Evolutionary conservation across 92 coral and sea anemone species (phyloP).

Genomic region (Anthopleura xanthogrammica): DNA sequence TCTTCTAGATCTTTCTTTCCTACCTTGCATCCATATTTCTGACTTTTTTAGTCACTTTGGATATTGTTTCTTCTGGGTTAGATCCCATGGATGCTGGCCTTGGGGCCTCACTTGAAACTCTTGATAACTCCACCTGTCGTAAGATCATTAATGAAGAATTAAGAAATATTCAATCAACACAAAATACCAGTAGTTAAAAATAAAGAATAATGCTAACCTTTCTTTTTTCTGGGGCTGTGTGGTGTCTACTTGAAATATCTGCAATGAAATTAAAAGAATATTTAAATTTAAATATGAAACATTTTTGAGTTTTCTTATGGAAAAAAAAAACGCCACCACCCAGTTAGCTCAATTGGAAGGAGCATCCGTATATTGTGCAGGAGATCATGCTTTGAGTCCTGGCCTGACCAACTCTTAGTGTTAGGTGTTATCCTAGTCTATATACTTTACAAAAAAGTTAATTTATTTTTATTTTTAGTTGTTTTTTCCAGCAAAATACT

Average conservation of each 20-base stretch:
- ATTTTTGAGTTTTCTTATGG: too few species aligned
- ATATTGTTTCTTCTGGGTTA: conserved; percentile 72
- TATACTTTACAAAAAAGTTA: too few species aligned
- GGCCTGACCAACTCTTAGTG: too few species aligned
- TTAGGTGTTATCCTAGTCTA: too few species aligned
- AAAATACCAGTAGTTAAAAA: neutral
- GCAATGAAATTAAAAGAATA: neutral
- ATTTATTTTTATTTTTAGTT: too few species aligned
- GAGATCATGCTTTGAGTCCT: too few species aligned
- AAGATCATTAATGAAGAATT: neutral
- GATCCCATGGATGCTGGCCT: conserved; percentile 72
- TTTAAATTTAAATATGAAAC: too few species aligned
- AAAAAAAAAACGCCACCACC: too few species aligned
- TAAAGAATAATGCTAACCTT: neutral
- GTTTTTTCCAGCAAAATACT: too few species aligned
- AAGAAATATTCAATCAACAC: neutral
- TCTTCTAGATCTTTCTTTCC: neutral
- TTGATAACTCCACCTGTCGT: neutral
- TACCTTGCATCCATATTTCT: conserved; percentile 95
- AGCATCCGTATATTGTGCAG: too few species aligned
- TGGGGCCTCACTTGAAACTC: conserved; percentile 1
- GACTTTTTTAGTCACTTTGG: conserved; percentile 93
- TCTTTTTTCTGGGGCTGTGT: conserved; percentile 65
- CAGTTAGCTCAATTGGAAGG: too few species aligned
- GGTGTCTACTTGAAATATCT: conserved; percentile 49